These are phyloP conservation scores for Oscheius sp. DNA, from an alignment of 2,888 invertebrate genomes.

Conservation along the genomic window DNA sequence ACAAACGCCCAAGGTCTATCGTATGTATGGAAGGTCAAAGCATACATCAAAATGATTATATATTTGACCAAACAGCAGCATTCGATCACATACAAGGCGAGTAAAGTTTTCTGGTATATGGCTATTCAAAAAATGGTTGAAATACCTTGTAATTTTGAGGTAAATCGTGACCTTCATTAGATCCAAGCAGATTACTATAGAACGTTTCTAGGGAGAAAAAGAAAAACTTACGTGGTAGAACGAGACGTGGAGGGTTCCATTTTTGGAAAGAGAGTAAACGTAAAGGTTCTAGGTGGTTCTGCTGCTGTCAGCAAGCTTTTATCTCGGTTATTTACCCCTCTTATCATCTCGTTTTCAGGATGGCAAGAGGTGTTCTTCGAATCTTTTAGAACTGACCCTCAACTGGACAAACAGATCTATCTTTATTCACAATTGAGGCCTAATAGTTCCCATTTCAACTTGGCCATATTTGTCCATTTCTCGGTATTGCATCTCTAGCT, in stretches of 20 bases:
- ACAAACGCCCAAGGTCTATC: constrained; percentile 8
- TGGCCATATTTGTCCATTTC: too few species aligned
- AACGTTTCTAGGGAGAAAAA: not conserved
- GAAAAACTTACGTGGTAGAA: too few species aligned
- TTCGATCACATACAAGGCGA: constrained; percentile 13
- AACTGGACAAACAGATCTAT: too few species aligned
- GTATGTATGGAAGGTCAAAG: not conserved
- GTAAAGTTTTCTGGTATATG: not conserved
- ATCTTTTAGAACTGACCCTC: too few species aligned
- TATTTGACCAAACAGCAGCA: constrained; percentile 9
- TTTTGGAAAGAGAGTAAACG: not conserved
- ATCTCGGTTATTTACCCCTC: constrained; percentile 3
- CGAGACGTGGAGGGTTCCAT: not conserved
- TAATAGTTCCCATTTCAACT: too few species aligned
- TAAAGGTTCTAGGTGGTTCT: not conserved
- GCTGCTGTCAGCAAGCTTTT: not conserved
- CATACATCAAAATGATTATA: not conserved
- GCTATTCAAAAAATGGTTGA: not conserved
- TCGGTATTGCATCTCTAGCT: too few species aligned
- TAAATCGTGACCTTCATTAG: not conserved
- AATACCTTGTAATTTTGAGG: not conserved
- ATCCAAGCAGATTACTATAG: not conserved
- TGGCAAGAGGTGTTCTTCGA: not conserved
- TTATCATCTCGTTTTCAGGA: not conserved
- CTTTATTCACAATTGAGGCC: too few species aligned